phyloP scores from a whole-genome alignment of 2,888 invertebrate genomes.

The Drosophila neonasuta region DNA sequence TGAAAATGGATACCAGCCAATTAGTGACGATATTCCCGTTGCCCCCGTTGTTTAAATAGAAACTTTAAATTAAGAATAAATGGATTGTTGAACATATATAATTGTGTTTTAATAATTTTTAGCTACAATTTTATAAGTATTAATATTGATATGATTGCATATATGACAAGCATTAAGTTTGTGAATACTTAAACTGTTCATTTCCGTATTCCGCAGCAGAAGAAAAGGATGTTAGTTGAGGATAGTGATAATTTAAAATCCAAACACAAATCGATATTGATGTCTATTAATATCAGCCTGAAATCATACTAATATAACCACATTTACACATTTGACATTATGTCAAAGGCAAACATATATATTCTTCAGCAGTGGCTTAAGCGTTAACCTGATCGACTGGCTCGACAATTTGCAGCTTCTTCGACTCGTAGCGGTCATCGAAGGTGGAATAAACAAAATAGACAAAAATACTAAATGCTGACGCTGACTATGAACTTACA shows the following conservation, averaged over 20 bases:
- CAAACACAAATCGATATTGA: not conserved
- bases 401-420: conserved; percentile 43
- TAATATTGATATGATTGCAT: too few species aligned
- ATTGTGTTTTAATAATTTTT: not conserved
- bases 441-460: conserved; percentile 60
- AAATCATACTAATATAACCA: not conserved
- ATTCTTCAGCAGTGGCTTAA: conserved; percentile 6
- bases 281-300: not conserved
- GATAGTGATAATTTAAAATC: not conserved
- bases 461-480: conserved; percentile 11
- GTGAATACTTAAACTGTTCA: too few species aligned
- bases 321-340: conserved; percentile 18
- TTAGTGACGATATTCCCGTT: conserved; percentile 80
- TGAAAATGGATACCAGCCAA: conserved; percentile 82
- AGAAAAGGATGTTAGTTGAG: too few species aligned
- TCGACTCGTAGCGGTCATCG: conserved; percentile 63
- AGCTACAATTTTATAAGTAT: too few species aligned
- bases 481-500: conserved; percentile 6
- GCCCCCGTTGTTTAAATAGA: conserved; percentile 60
- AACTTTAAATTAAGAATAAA: conserved; percentile 22
- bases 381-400: conserved; percentile 65
- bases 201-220: too few species aligned
- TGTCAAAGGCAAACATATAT: not conserved
- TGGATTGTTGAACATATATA: conserved; percentile 28
- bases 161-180: too few species aligned